A percentile compares a stretch with the other conserved stretches of the same genome.
Evolutionary conservation across 2,797 vertebrate species (phyloP).

Genomic region (Epinephelus awoara): DNA sequence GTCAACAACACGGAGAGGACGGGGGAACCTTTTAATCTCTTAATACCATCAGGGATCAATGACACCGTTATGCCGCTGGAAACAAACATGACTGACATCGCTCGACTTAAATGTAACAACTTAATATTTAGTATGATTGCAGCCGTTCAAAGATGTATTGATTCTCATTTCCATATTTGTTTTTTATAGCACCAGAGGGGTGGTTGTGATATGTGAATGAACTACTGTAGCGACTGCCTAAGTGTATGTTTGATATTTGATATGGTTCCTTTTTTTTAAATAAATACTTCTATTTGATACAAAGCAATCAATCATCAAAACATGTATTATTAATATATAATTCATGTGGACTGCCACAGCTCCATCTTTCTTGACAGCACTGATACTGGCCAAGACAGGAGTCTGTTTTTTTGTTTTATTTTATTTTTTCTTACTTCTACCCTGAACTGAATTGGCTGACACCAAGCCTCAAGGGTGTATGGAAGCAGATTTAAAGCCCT

Average conservation of each 20-base stretch:
- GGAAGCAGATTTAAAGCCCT: constrained; percentile 60
- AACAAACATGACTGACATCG: constrained; percentile 62
- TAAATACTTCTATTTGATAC: constrained; percentile 2
- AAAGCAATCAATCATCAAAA: constrained; percentile 31
- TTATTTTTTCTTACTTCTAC: not conserved
- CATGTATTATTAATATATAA: constrained; percentile 6
- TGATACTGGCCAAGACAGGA: constrained; percentile 20
- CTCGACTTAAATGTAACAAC: constrained; percentile 49
- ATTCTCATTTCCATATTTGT: constrained; percentile 30
- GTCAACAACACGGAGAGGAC: constrained; percentile 79
- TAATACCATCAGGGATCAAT: constrained; percentile 81
- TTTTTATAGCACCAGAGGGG: not conserved
- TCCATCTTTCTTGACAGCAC: constrained; percentile 46
- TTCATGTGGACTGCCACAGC: constrained; percentile 1
- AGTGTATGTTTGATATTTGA: not conserved
- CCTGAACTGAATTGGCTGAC: constrained; percentile 17
- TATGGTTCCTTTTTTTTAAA: not conserved
- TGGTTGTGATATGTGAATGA: not conserved
- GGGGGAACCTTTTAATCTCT: constrained; percentile 84
- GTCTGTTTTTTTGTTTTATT: constrained; percentile 14
- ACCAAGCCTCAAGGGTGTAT: constrained; percentile 29
- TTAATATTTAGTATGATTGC: constrained; percentile 45
- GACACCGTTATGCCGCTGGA: constrained; percentile 46
- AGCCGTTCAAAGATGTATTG: constrained; percentile 24
- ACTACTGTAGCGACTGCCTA: not conserved